Conservation (phyloP, 1,140 invertebrate genomes). For the Lepeophtheirus salmonis region DNA sequence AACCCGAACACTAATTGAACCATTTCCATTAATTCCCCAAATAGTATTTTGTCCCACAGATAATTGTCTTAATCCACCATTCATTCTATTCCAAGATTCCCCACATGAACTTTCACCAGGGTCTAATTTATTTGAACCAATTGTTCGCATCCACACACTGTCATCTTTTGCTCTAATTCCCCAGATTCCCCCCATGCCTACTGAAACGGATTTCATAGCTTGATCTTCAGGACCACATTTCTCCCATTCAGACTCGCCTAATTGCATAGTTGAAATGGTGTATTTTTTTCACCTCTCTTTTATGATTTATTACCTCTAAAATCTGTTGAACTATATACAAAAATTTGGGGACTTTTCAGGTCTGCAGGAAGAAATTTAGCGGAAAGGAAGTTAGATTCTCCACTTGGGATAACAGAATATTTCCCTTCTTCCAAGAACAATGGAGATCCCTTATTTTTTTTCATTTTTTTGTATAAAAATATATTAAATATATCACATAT, state of each 20-base stretch:
- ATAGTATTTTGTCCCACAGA: neutral
- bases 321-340: no score
- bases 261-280: no score
- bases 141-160: slow-evolving; percentile 13
- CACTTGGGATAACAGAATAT: no score
- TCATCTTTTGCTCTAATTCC: slow-evolving; percentile 5
- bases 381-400: no score
- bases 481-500: no score
- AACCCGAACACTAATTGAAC: neutral
- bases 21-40: slow-evolving; percentile 1
- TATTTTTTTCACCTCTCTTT: no score
- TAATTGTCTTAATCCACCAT: neutral
- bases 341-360: no score
- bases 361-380: no score
- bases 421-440: no score
- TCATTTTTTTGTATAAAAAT: no score
- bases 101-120: neutral
- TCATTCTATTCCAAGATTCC: neutral
- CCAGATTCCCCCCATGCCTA: slow-evolving; percentile 6
- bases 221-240: neutral
- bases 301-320: no score
- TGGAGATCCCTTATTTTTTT: no score
- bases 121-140: slow-evolving; percentile 12
- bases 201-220: neutral
- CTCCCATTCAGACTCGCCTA: slow-evolving; percentile 7